phyloP scores from a whole-genome alignment of 1,140 invertebrate genomes.

The Temnothorax curvispinosus region DNA sequence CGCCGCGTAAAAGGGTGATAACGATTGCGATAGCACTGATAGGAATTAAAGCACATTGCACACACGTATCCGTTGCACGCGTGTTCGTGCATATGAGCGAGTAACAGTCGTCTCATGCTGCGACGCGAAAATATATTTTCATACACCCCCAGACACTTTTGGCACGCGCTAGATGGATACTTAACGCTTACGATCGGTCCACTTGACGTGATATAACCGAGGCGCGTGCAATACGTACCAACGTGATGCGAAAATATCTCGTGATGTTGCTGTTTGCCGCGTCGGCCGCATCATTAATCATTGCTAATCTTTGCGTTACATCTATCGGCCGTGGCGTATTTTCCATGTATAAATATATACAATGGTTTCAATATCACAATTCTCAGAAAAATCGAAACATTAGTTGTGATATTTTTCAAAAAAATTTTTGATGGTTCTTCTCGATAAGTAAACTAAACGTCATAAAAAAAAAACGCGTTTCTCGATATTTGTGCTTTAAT shows the following conservation, averaged over 20 bases:
- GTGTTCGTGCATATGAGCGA: neutral
- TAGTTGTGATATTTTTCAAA: neutral
- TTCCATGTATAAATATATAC: neutral
- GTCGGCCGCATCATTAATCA: neutral
- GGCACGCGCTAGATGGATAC: slow-evolving; percentile 10
- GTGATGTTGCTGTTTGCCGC: neutral
- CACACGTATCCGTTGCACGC: no score
- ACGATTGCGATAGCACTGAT: neutral
- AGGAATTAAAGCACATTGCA: neutral
- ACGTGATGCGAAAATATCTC: slow-evolving; percentile 22
- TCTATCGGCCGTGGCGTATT: neutral
- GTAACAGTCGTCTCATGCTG: slow-evolving; percentile 6
- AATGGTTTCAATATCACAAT: neutral
- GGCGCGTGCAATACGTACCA: neutral
- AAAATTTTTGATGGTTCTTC: neutral
- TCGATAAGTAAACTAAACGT: neutral
- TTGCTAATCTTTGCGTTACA: neutral
- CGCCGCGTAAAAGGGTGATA: slow-evolving; percentile 12
- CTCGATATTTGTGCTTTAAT: neutral
- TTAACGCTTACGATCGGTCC: slow-evolving; percentile 24
- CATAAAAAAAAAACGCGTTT: neutral
- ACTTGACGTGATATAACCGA: slow-evolving; percentile 31
- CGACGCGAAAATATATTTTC: slow-evolving; percentile 27
- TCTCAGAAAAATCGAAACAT: neutral
- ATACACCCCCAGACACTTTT: slow-evolving; percentile 21